These are phyloP conservation scores for Troglohyphantes excavatus DNA, from an alignment of 2,888 invertebrate species.

Conservation along the genomic window DNA sequence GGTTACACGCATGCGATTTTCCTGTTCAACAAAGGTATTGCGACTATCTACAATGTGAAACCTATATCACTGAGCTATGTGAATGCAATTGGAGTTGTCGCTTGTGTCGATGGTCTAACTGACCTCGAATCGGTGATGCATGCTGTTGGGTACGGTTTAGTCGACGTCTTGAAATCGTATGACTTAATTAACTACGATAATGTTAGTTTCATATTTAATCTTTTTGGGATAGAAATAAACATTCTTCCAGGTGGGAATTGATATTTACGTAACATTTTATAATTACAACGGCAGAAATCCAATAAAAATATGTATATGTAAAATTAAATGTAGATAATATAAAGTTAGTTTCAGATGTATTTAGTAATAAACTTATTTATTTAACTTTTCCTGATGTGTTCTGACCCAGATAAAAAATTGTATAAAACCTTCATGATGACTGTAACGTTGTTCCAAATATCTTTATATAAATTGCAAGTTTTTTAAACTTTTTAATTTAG, in stretches of 20 bases:
- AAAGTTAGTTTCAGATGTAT: no score
- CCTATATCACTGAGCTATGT: background rate
- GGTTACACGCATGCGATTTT: background rate
- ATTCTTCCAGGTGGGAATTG: background rate
- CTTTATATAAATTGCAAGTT: no score
- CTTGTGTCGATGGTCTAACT: background rate
- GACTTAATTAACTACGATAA: background rate
- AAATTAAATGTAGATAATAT: no score
- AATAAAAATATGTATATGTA: no score
- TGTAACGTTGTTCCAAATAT: no score
- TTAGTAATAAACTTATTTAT: no score
- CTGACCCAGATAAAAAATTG: no score
- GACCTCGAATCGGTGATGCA: background rate
- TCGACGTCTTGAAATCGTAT: background rate
- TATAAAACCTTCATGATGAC: no score
- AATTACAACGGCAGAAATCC: no score
- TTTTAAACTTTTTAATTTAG: no score
- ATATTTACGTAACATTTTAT: background rate
- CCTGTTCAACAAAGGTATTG: background rate
- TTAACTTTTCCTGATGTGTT: no score
- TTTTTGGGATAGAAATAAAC: background rate
- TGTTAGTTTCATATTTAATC: background rate
- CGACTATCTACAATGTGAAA: background rate
- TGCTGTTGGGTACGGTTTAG: background rate
- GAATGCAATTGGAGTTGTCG: background rate